These are phyloP conservation scores for Euphonia xanthogaster DNA, from an alignment of 2,797 vertebrate species.

Conservation along the genomic window DNA sequence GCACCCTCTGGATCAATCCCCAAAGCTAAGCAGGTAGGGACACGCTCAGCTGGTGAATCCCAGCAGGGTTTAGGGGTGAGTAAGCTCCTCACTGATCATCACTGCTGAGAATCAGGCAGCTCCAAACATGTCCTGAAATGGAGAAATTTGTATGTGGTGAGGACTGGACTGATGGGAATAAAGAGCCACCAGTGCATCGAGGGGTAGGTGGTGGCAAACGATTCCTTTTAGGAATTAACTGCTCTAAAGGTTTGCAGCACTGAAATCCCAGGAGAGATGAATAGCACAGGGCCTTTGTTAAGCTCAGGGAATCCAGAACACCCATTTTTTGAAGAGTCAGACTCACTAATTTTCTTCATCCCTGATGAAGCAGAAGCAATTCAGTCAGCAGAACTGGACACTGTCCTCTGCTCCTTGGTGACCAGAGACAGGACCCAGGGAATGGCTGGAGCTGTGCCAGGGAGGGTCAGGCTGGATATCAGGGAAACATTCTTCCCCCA, in stretches of 20 bases:
- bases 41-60: slow-evolving; percentile 7
- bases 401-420: not conserved
- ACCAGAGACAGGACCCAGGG: not conserved
- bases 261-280: not conserved
- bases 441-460: not conserved
- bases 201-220: not conserved
- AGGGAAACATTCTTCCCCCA: not conserved
- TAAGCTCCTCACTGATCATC: slow-evolving; percentile 17
- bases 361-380: not conserved
- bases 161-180: not conserved
- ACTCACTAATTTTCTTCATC: not conserved
- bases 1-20: not conserved
- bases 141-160: not conserved
- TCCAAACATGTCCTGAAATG: slow-evolving; percentile 31
- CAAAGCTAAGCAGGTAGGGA: not conserved
- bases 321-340: fast-evolving
- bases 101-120: not conserved
- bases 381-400: not conserved
- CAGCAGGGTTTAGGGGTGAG: not conserved
- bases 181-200: not conserved
- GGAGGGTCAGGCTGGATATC: not conserved
- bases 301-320: not conserved
- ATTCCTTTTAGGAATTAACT: not conserved
- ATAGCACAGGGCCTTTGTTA: not conserved
- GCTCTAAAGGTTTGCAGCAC: not conserved